Evolutionary conservation across 2,797 vertebrate genomes (phyloP).

Genomic region (Mormyrops boulengeri): DNA sequence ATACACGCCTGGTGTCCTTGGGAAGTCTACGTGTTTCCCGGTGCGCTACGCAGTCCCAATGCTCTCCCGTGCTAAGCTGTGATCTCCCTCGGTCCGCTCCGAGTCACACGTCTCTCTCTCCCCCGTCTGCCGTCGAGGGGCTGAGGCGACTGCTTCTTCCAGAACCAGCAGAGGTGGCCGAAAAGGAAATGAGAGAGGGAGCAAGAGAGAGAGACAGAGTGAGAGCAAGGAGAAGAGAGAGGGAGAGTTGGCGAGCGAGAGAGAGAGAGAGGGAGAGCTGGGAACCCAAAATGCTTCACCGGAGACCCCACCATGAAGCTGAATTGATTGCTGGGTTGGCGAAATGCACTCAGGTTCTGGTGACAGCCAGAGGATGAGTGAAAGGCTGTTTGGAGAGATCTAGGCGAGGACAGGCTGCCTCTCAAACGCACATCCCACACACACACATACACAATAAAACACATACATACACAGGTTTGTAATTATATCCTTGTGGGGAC

Average conservation of each 20-base stretch:
- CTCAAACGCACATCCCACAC: not conserved
- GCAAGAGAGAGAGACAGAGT: not conserved
- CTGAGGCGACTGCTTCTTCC: not conserved
- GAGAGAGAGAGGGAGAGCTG: not conserved
- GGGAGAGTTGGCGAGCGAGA: not conserved
- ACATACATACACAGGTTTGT: not conserved
- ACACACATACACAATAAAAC: not conserved
- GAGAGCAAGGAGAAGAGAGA: not conserved
- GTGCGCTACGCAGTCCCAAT: not conserved
- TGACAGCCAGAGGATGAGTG: slow-evolving; percentile 21
- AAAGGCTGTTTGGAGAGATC: slow-evolving; percentile 42
- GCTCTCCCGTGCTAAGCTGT: not conserved
- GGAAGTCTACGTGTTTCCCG: not conserved
- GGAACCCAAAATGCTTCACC: not conserved
- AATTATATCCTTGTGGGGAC: too few relatives aligned
- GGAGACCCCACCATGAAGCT: not conserved
- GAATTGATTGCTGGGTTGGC: not conserved
- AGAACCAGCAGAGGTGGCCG: not conserved
- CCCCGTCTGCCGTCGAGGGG: slow-evolving; percentile 20
- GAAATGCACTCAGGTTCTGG: not conserved
- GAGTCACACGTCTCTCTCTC: slow-evolving; percentile 35
- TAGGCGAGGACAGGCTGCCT: slow-evolving; percentile 48
- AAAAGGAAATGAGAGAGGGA: not conserved
- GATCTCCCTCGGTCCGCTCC: not conserved
- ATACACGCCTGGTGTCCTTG: not conserved